Base-by-base conservation (phyloP, 2,113 vertebrate genomes). In the Nyctereutes procyonoides region DNA sequence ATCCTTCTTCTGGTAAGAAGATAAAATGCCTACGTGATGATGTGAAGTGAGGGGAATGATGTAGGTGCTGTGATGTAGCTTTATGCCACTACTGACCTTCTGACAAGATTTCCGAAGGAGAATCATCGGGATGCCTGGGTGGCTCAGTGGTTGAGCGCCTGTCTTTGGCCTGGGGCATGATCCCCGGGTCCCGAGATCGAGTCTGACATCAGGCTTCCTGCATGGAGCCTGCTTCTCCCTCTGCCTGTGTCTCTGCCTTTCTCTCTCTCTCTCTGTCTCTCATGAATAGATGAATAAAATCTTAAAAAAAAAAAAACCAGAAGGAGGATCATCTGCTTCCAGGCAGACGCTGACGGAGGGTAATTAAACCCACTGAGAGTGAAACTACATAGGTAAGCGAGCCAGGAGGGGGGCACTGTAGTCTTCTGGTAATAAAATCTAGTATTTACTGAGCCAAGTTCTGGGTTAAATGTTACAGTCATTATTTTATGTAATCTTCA, bases 401-500 rank as follows among this genome's bases (percentile, higher is more conserved):
- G 8, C 74, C 51, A 43, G 28, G 14, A 51, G 15, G n/a, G 22
- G 8, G 15, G 16, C 30, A 55, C 51, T n/a, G 28, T 55, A 53
- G 26, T 85, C 43, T 9, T 69, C 55, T 53, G 17, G 8, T 74
- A 62, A 90, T 84, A 81, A 60, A 93, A 62, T 11, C 28, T 32
- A 80, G 71, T 14, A 35, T 48, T 65, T 73, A 24, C 11, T 74
- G 56, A 76, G 26, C 10, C 35, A 80, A 65, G 8, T 62, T 83
- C 51, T 93, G 43, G 14, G 8, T 65, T 56, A 67, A 84, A 65
- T 79, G 65, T 81, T 74, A 62, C 3, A 19, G 19, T 87, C 2
- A 12, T 77, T 86, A 79, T 80, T 91, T 93, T 93, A 32, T 3
- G 5, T 73, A 92, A 84, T 58, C 8, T 26, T 87, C 20, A 63